phyloP scores from a whole-genome alignment of 1,140 invertebrate genomes.

The Drosophila bifasciata region DNA sequence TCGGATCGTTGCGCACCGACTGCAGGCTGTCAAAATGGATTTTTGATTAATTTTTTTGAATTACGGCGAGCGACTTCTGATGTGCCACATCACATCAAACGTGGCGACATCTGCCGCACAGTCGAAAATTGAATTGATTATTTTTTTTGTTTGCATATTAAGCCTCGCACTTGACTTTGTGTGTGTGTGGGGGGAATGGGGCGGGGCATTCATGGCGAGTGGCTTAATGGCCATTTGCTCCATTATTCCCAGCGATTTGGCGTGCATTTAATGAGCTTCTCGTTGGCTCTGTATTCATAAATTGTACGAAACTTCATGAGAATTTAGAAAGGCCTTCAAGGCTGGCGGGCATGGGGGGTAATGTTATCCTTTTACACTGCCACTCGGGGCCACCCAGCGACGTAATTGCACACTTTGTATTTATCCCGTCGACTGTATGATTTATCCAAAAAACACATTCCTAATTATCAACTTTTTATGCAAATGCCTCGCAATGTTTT shows the following conservation, averaged over 20 bases:
- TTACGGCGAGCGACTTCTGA: conserved; percentile 6
- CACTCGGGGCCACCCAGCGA: conserved; percentile 5
- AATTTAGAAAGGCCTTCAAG: conserved; percentile 52
- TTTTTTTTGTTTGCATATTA: conserved; percentile 17
- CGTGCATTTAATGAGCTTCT: conserved; percentile 48
- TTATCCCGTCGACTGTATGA: conserved; percentile 28
- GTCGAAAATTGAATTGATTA: conserved; percentile 5
- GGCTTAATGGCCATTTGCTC: too few species aligned
- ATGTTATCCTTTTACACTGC: background rate
- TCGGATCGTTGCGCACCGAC: background rate
- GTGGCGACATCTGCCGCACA: conserved; percentile 13
- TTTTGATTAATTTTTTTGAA: conserved; percentile 36
- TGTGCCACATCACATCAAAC: conserved; percentile 19
- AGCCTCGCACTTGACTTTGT: background rate
- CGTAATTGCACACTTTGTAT: conserved; percentile 32
- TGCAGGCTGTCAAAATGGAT: conserved; percentile 16
- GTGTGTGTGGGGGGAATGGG: background rate
- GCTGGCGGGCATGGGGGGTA: background rate
- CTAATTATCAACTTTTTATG: conserved; percentile 57
- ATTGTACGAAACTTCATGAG: conserved; percentile 28
- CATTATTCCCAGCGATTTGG: conserved; percentile 19
- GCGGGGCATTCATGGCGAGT: background rate
- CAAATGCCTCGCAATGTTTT: conserved; percentile 49
- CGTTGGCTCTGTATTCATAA: conserved; percentile 34
- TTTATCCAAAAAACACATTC: conserved; percentile 41